Conservation (phyloP, 2,888 invertebrate species). For the Eristalis tenax region DNA sequence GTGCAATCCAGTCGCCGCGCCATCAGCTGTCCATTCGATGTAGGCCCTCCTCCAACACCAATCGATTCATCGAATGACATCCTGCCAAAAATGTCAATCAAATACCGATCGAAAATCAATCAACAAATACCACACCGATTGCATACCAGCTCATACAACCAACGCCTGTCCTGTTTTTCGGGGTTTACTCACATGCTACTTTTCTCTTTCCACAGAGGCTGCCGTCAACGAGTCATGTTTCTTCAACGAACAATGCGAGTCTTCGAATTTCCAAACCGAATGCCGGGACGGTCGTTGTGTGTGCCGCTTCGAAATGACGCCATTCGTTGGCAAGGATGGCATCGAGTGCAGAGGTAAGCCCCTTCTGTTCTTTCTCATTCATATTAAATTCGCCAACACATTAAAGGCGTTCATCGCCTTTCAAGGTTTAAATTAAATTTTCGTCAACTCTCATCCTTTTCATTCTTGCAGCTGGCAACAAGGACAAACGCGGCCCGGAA, state of each 20-base stretch:
- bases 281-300: constrained; percentile 90
- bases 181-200: not conserved
- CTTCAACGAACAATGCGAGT: constrained; percentile 93
- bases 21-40: not conserved
- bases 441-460: not conserved
- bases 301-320: constrained; percentile 90
- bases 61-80: not conserved
- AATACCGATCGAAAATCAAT: constrained; percentile 21
- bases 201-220: constrained; percentile 83
- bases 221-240: constrained; percentile 91
- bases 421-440: not conserved
- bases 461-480: constrained; percentile 76
- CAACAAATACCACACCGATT: constrained; percentile 4
- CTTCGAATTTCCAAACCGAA: constrained; percentile 87
- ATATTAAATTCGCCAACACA: constrained; percentile 46
- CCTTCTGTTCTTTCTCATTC: constrained; percentile 19
- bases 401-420: not conserved
- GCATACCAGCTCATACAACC: not conserved
- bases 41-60: not conserved
- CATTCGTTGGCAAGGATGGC: constrained; percentile 87
- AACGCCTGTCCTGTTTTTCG: not conserved
- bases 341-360: constrained; percentile 88
- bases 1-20: not conserved
- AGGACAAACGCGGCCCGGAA: constrained; percentile 85
- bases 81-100: not conserved